Base-by-base conservation (phyloP, 2,113 vertebrate genomes). In the Formicarius rufipectus region DNA sequence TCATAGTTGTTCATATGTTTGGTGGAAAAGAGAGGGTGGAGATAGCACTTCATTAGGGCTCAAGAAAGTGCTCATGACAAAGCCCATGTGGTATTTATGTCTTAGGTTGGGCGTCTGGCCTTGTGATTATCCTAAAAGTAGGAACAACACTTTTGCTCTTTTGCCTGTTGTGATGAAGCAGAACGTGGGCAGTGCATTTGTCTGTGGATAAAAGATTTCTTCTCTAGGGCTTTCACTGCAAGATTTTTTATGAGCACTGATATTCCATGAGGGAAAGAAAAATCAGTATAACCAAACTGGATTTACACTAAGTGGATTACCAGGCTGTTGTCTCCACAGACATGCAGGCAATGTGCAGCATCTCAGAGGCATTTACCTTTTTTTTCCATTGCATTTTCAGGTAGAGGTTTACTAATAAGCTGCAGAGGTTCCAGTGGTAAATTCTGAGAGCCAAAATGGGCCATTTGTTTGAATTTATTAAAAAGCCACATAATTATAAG, bases 181-280 rank as follows among this genome's bases (percentile, higher is more conserved):
- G 66, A 58, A 73, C 67, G 31, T 63, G 28, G 78, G 75, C 87
- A 94, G 53, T 79, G 25, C 52, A n/a, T 88, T 91, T 95, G 50
- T 87, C 78, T 83, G 50, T 80, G 87, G 67, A 80, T 78, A 88
- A 74, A 93, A 79, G 71, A 74, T 87, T 94, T 93, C 35, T 90
- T 85, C 67, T 85, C 42, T 49, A 47, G 33, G 67, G 63, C 63
- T 94, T 83, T 88, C 24, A n/a, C 39, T 74, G 71, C 50, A 71
- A 85, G 67, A 63, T 80, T 88, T 93, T 91, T 95, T 30, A 3
- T 73, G 75, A 89, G 33, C 27, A 14, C 58, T 88, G 74, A 83
- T 80, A 83, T 73, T 79, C 67, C 4, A 0, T 10, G 24, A 89
- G 45, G 40, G 73, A 45, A 86, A 86, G 78, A 92, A 84, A 92